phyloP scores from a whole-genome alignment of 2,113 vertebrate species.

The Aleadryas rufinucha region DNA sequence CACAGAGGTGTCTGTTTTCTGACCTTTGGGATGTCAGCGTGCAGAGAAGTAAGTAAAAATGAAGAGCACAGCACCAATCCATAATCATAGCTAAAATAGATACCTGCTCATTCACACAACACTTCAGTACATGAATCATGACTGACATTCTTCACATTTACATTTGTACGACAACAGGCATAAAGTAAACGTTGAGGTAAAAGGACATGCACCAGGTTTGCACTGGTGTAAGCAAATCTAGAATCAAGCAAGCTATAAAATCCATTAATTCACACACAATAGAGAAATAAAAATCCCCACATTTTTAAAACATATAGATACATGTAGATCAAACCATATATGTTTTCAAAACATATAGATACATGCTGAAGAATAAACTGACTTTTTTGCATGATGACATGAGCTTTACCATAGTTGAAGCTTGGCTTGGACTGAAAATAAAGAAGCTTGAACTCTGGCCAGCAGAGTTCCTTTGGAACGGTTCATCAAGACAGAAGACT shows the following conservation, averaged over 20 bases:
- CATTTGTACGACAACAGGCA: not conserved
- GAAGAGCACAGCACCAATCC: not conserved
- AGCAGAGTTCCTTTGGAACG: slow-evolving; percentile 64
- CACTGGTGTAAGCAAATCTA: not conserved
- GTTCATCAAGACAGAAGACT: not conserved
- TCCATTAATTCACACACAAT: not conserved
- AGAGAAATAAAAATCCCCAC: slow-evolving; percentile 37
- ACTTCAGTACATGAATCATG: not conserved
- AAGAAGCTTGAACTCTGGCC: slow-evolving; percentile 58
- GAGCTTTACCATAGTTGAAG: not conserved
- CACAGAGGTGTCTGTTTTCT: not conserved
- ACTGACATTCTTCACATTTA: not conserved
- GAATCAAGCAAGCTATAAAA: not conserved
- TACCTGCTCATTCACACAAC: not conserved
- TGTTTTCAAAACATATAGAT: not conserved
- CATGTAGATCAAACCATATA: not conserved
- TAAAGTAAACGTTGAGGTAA: not conserved
- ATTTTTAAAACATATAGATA: slow-evolving; percentile 7
- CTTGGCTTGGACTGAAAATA: not conserved
- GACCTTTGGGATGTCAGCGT: not conserved
- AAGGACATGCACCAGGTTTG: not conserved
- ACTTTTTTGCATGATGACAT: slow-evolving; percentile 21
- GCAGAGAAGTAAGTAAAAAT: not conserved
- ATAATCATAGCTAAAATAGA: not conserved
- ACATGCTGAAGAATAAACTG: slow-evolving; percentile 38